phyloP scores from a whole-genome alignment of 2,797 vertebrate species.

The Diplodus puntazzo region DNA sequence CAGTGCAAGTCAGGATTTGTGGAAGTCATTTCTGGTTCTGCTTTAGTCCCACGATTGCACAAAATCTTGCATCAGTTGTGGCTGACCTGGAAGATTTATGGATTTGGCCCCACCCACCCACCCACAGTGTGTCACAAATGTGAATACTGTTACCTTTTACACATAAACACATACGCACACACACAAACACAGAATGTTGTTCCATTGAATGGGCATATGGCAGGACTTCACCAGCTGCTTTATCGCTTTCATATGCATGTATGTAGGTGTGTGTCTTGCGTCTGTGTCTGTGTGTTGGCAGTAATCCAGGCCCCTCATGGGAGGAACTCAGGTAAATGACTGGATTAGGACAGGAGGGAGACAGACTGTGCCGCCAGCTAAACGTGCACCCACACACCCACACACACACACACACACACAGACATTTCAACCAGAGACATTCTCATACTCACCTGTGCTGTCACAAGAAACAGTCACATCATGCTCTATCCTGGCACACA shows the following conservation, averaged over 20 bases:
- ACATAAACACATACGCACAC: constrained; percentile 23
- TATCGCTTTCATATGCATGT: constrained; percentile 25
- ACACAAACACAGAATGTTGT: constrained; percentile 42
- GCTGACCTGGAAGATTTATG: constrained; percentile 68
- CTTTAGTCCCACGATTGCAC: constrained; percentile 42
- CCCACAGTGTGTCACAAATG: constrained; percentile 33
- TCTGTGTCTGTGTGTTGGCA: constrained; percentile 59
- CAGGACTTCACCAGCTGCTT: constrained; percentile 50
- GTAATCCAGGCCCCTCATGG: constrained; percentile 51
- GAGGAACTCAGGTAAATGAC: constrained; percentile 72
- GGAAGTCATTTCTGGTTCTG: constrained; percentile 48
- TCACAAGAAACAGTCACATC: constrained; percentile 41
- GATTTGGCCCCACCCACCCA: constrained; percentile 49
- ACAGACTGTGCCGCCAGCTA: constrained; percentile 51
- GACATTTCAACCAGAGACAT: constrained; percentile 32
- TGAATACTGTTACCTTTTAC: constrained; percentile 39
- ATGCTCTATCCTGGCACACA: constrained; percentile 35
- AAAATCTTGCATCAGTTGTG: constrained; percentile 62
- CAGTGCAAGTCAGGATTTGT: constrained; percentile 15
- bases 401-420: constrained; percentile 8
- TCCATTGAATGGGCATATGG: constrained; percentile 47
- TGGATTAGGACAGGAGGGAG: constrained; percentile 68
- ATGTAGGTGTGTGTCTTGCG: constrained; percentile 23
- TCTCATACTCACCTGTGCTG: constrained; percentile 50
- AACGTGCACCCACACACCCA: constrained; percentile 12